These are phyloP conservation scores for Peromyscus californicus DNA, from an alignment of 2,113 vertebrate genomes.

Conservation along the genomic window DNA sequence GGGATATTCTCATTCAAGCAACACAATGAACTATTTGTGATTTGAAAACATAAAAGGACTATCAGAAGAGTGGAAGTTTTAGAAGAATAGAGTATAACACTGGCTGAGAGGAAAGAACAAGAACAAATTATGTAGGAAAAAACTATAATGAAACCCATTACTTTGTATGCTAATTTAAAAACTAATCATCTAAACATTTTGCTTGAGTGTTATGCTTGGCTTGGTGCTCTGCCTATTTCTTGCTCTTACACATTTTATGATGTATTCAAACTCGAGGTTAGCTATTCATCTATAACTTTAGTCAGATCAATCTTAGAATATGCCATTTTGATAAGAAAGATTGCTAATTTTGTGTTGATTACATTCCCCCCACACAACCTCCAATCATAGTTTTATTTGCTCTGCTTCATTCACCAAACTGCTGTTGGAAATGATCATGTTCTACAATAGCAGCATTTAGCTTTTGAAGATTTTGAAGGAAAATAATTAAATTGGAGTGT, in stretches of 20 bases:
- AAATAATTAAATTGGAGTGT: conserved; percentile 59
- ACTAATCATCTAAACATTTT: conserved; percentile 34
- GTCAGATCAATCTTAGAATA: conserved; percentile 43
- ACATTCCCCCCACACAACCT: not conserved
- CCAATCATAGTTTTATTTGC: conserved; percentile 14
- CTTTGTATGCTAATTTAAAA: not conserved
- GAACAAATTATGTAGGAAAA: not conserved
- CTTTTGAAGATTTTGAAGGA: conserved; percentile 54
- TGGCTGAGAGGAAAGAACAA: not conserved
- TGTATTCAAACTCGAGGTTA: conserved; percentile 41
- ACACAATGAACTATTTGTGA: not conserved
- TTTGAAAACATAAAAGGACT: not conserved
- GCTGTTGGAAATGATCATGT: conserved; percentile 31
- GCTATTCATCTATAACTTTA: conserved; percentile 35
- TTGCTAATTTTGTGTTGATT: conserved; percentile 69
- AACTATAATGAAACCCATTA: not conserved
- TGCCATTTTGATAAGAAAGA: conserved; percentile 41
- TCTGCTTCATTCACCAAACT: conserved; percentile 51
- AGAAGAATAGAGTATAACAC: not conserved
- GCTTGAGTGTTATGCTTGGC: not conserved
- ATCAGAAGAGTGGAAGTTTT: not conserved
- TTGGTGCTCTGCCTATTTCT: conserved; percentile 6
- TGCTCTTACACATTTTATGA: conserved; percentile 20
- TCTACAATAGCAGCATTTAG: conserved; percentile 53
- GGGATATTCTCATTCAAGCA: not conserved